A percentile compares a stretch with the other conserved stretches of the same genome.
phyloP scores from a whole-genome alignment of 2,113 vertebrate genomes.

The Tachuris rubrigastra region DNA sequence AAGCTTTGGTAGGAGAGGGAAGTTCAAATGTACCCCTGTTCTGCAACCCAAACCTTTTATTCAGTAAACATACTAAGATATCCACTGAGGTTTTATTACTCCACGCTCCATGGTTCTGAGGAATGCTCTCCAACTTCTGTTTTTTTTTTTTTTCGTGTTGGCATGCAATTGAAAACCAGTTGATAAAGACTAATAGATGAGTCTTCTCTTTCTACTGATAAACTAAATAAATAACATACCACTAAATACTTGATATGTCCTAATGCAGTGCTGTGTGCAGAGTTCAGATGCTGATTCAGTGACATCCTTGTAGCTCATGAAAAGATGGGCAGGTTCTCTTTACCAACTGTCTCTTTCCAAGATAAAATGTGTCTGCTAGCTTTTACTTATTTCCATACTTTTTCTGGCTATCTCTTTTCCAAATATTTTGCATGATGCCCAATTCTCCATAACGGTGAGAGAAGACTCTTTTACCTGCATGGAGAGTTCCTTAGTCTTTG shows the following conservation, averaged over 20 bases:
- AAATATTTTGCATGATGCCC: neutral
- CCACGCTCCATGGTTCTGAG: neutral
- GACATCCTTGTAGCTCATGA: neutral
- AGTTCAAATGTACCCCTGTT: neutral
- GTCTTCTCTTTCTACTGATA: neutral
- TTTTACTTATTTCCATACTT: neutral
- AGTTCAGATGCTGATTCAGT: neutral
- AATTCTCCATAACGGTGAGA: neutral
- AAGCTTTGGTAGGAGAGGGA: neutral
- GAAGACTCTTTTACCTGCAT: neutral
- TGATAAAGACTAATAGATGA: neutral
- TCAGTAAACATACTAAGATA: too few species aligned
- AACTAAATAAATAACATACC: neutral
- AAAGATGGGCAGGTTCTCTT: neutral
- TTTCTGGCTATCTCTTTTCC: neutral
- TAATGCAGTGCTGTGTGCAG: neutral
- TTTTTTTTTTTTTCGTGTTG: neutral
- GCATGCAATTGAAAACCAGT: neutral
- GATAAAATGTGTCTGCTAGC: neutral
- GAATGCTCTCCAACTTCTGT: neutral
- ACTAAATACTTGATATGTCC: neutral
- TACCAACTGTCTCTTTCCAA: neutral
- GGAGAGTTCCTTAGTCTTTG: neutral
- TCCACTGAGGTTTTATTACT: neutral
- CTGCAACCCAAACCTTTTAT: neutral